Percentiles rank a stretch among this genome's conserved stretches.
Evolutionary conservation across 1,140 invertebrate genomes (phyloP).

Genomic region (Ceratina australensis): DNA sequence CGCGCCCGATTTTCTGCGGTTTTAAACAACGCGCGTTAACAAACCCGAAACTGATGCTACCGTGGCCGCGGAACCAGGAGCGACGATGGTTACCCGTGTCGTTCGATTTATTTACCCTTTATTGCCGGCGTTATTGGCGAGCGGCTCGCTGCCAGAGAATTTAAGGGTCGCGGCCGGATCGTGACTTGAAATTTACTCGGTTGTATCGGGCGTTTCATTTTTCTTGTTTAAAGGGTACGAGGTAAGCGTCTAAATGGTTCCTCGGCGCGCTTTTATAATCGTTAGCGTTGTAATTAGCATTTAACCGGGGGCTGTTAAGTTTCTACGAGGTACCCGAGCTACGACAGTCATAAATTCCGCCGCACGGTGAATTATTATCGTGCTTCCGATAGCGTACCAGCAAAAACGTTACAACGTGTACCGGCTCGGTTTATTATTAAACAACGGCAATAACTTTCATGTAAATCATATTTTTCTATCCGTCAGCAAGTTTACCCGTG

Average conservation of each 20-base stretch:
- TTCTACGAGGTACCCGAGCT: background rate
- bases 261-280: constrained; percentile 3
- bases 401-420: background rate
- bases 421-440: background rate
- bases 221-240: background rate
- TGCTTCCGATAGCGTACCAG: background rate
- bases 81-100: background rate
- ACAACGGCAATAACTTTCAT: background rate
- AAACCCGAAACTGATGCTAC: constrained; percentile 18
- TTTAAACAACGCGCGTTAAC: constrained; percentile 23
- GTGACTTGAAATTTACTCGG: background rate
- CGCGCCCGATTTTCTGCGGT: constrained; percentile 11
- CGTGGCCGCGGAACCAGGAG: background rate
- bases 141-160: background rate
- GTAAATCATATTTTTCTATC: constrained; percentile 1
- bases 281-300: constrained; percentile 17
- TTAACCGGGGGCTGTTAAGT: constrained; percentile 6
- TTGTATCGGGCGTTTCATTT: background rate
- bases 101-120: constrained; percentile 16
- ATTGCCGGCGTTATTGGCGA: background rate
- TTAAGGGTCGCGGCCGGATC: background rate
- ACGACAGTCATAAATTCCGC: constrained; percentile 8
- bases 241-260: constrained; percentile 1
- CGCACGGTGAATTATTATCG: background rate
- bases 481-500: too few relatives aligned